Conservation (phyloP, 2,113 vertebrate genomes). For the Solea senegalensis region DNA sequence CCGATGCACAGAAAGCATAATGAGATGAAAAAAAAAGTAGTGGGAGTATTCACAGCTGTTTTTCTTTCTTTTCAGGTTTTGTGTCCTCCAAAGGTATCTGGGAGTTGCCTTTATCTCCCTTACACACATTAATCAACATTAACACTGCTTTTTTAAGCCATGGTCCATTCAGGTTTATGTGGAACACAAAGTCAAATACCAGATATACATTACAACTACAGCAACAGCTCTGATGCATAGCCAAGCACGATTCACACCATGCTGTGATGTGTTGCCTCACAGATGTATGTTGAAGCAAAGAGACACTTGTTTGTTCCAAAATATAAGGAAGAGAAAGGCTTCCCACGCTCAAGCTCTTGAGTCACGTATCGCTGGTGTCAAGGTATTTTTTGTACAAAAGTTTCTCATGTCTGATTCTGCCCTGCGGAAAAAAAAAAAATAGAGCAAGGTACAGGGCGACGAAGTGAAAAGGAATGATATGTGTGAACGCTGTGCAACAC, state of each 20-base stretch:
- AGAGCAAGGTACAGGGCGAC: slow-evolving; percentile 42
- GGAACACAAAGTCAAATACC: slow-evolving; percentile 61
- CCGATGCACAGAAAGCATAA: slow-evolving; percentile 34
- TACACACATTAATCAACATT: slow-evolving; percentile 64
- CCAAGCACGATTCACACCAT: neutral
- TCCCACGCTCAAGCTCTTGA: slow-evolving; percentile 18
- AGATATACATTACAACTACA: slow-evolving; percentile 30
- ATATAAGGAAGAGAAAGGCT: slow-evolving; percentile 54
- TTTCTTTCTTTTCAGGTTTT: slow-evolving; percentile 43
- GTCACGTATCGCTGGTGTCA: slow-evolving; percentile 43
- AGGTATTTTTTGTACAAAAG: slow-evolving; percentile 48
- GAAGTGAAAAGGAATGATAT: slow-evolving; percentile 64
- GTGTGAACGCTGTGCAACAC: slow-evolving; percentile 39
- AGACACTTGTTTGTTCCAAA: slow-evolving; percentile 54
- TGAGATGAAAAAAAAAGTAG: slow-evolving; percentile 56
- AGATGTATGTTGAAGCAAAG: slow-evolving; percentile 13
- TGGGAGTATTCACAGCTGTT: slow-evolving; percentile 48
- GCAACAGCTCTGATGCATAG: slow-evolving; percentile 11
- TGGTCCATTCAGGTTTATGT: slow-evolving; percentile 28
- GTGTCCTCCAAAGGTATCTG: slow-evolving; percentile 47
- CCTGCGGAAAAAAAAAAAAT: slow-evolving; percentile 42
- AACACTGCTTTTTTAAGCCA: slow-evolving; percentile 26
- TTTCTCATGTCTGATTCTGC: slow-evolving; percentile 53
- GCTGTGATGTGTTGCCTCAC: slow-evolving; percentile 5
- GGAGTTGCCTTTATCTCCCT: slow-evolving; percentile 51